A percentile compares a stretch with the other conserved stretches of the same genome.
Conservation (phyloP, 2,888 invertebrate species). For the Athalia circularis region DNA sequence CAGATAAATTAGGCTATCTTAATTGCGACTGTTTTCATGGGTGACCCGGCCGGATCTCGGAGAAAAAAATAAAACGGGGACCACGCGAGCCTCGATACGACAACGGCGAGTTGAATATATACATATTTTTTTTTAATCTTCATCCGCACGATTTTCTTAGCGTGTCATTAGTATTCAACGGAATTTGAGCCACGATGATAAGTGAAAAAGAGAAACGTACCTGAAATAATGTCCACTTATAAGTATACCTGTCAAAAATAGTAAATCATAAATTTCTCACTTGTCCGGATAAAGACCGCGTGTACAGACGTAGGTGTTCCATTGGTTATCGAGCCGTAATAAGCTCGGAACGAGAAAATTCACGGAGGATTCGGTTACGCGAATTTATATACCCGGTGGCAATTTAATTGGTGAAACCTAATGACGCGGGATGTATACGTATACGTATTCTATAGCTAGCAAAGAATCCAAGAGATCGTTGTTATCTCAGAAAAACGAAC, state of each 20-base stretch:
- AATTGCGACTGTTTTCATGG: constrained; percentile 51
- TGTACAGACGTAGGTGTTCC: too few relatives aligned
- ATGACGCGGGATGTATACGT: background rate
- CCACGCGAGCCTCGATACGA: constrained; percentile 14
- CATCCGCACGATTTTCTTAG: constrained; percentile 32
- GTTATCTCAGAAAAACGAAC: constrained; percentile 25
- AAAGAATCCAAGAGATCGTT: constrained; percentile 20
- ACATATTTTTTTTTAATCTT: constrained; percentile 16
- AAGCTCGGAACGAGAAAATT: background rate
- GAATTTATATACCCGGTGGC: constrained; percentile 3
- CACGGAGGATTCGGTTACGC: constrained; percentile 23
- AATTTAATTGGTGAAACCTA: constrained; percentile 39
- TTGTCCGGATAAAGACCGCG: background rate
- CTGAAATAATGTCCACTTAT: background rate
- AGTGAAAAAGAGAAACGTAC: constrained; percentile 6
- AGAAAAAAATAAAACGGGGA: constrained; percentile 35
- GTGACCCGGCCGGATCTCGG: constrained; percentile 31
- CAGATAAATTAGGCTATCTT: constrained; percentile 57
- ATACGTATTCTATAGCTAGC: background rate
- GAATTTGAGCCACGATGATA: constrained; percentile 32
- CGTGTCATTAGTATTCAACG: constrained; percentile 42
- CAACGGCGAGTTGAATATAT: constrained; percentile 14
- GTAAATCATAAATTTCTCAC: background rate
- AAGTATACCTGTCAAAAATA: background rate
- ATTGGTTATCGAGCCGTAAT: background rate